Evolutionary conservation across 2,888 invertebrate species (phyloP).

Genomic region (Phaonia tiefii): DNA sequence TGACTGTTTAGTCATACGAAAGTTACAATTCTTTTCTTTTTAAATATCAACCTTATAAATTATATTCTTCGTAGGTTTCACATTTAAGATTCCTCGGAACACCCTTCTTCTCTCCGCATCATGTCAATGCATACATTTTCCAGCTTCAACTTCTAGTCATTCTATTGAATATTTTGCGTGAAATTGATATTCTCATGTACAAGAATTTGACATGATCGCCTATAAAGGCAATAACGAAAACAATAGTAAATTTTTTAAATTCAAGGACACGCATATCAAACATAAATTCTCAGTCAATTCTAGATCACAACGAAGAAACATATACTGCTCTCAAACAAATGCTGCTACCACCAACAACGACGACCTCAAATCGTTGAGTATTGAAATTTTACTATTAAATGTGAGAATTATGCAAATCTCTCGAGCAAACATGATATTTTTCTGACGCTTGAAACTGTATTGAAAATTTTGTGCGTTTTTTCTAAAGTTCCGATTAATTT

Average conservation of each 20-base stretch:
- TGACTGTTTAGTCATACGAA: too few relatives aligned
- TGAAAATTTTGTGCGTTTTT: constrained; percentile 43
- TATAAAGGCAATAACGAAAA: constrained; percentile 41
- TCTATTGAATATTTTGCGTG: constrained; percentile 31
- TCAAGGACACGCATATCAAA: constrained; percentile 62
- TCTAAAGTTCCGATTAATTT: constrained; percentile 57
- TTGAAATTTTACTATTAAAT: constrained; percentile 50
- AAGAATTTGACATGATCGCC: neutral
- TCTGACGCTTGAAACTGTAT: constrained; percentile 27
- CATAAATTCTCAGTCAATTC: constrained; percentile 40
- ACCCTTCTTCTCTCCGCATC: neutral
- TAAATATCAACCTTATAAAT: too few relatives aligned
- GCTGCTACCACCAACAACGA: neutral
- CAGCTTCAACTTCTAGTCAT: neutral
- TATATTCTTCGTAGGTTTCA: too few relatives aligned
- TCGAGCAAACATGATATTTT: constrained; percentile 52
- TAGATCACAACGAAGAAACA: constrained; percentile 10
- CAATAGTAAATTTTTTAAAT: constrained; percentile 46
- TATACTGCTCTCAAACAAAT: neutral
- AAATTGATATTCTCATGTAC: constrained; percentile 40
- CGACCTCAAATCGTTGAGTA: constrained; percentile 12
- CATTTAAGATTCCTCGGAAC: neutral
- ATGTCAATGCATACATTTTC: constrained; percentile 55
- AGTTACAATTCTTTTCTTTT: too few relatives aligned
- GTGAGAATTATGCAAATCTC: constrained; percentile 65